Conservation (phyloP, 2,113 vertebrate species). For the Gallinago paraguaiae region DNA sequence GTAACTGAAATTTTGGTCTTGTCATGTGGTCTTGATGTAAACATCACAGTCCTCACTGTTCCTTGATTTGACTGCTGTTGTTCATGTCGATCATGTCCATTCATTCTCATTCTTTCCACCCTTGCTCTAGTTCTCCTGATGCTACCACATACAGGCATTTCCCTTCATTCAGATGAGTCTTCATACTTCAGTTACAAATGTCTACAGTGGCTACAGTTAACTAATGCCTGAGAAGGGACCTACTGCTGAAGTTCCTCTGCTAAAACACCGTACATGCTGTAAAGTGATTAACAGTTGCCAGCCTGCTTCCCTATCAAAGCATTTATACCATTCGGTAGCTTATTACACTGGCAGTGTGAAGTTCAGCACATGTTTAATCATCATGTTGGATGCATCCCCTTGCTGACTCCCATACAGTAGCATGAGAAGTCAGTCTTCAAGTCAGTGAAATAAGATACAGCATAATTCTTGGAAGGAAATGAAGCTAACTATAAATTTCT, state of each 20-base stretch:
- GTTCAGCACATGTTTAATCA: neutral
- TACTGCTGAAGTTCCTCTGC: neutral
- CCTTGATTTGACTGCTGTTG: neutral
- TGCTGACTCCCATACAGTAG: neutral
- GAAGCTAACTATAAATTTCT: slow-evolving; percentile 27
- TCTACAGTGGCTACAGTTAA: neutral
- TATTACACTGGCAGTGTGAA: neutral
- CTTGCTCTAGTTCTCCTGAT: neutral
- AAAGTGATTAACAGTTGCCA: neutral
- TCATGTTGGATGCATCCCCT: neutral
- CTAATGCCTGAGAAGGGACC: neutral
- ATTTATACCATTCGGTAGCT: neutral
- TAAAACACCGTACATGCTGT: neutral
- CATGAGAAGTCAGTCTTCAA: neutral
- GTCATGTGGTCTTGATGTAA: neutral
- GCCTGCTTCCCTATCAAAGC: neutral
- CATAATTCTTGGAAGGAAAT: slow-evolving; percentile 44
- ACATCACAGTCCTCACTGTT: neutral
- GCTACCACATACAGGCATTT: neutral
- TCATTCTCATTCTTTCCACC: neutral
- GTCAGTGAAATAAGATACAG: neutral
- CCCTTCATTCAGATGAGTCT: neutral
- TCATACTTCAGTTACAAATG: neutral
- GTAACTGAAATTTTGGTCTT: neutral
- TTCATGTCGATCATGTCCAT: neutral